Conservation (phyloP, 1,140 invertebrate genomes). For the Cataglyphis hispanica region DNA sequence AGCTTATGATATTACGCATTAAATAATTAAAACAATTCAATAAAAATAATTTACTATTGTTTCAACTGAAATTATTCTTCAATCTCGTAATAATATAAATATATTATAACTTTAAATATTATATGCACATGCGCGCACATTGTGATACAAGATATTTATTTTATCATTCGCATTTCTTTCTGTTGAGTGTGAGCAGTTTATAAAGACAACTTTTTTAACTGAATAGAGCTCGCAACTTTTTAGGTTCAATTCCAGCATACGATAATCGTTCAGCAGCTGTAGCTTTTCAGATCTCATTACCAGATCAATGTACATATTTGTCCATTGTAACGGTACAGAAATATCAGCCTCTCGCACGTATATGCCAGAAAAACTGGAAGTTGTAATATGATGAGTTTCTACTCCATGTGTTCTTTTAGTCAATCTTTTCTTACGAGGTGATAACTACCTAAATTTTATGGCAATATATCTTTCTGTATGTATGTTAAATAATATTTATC, state of each 20-base stretch:
- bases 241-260: slow-evolving; percentile 21
- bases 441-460: not conserved
- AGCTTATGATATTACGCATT: not conserved
- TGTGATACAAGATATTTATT: not conserved
- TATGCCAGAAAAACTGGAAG: slow-evolving; percentile 38
- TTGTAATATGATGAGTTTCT: slow-evolving; percentile 21
- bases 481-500: slow-evolving; percentile 10
- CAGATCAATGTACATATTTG: slow-evolving; percentile 35
- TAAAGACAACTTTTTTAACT: not conserved
- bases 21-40: not conserved
- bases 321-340: slow-evolving; percentile 67
- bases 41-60: not conserved
- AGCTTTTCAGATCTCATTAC: slow-evolving; percentile 55
- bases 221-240: not conserved
- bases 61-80: not conserved
- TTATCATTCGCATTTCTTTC: slow-evolving; percentile 4
- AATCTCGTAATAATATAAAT: not conserved
- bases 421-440: not conserved
- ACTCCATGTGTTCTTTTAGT: not conserved
- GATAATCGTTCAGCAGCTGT: slow-evolving; percentile 28
- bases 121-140: too few species aligned
- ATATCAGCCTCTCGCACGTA: slow-evolving; percentile 31
- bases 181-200: not conserved
- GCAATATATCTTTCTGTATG: not conserved
- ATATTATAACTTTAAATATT: not conserved